A percentile compares a stretch with the other conserved stretches of the same genome.
These are phyloP conservation scores for Prunella strophiata DNA, from an alignment of 2,797 vertebrate species.

Conservation along the genomic window DNA sequence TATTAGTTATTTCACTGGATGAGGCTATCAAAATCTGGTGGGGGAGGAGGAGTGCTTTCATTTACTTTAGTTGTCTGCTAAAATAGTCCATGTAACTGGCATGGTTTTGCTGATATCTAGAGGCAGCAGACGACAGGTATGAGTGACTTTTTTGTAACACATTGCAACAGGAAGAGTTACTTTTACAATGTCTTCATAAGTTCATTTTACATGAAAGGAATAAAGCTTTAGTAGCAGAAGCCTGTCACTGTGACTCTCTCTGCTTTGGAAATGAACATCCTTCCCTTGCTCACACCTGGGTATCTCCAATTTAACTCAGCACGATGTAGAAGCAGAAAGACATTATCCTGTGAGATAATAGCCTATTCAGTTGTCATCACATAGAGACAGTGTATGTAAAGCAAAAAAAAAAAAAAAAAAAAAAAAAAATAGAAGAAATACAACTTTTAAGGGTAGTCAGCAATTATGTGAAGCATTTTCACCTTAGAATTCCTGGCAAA, in stretches of 20 bases:
- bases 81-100: neutral
- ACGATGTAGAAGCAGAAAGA: neutral
- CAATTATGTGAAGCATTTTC: neutral
- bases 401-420: neutral
- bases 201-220: neutral
- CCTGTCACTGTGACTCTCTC: neutral
- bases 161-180: neutral
- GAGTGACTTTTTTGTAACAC: neutral
- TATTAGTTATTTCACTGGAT: neutral
- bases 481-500: constrained; percentile 27
- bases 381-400: neutral
- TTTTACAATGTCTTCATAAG: neutral
- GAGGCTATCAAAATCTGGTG: neutral
- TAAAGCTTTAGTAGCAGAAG: neutral
- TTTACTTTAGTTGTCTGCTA: neutral
- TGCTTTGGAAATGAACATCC: neutral
- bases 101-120: neutral
- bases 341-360: neutral
- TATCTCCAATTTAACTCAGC: neutral
- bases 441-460: constrained; percentile 19
- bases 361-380: neutral
- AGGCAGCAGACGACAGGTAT: neutral
- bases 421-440: neutral
- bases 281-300: neutral
- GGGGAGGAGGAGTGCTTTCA: neutral